Percentiles rank a stretch among this genome's conserved stretches.
phyloP scores from a whole-genome alignment of 92 coral and sea anemone species.

The Micromussa lordhowensis region DNA sequence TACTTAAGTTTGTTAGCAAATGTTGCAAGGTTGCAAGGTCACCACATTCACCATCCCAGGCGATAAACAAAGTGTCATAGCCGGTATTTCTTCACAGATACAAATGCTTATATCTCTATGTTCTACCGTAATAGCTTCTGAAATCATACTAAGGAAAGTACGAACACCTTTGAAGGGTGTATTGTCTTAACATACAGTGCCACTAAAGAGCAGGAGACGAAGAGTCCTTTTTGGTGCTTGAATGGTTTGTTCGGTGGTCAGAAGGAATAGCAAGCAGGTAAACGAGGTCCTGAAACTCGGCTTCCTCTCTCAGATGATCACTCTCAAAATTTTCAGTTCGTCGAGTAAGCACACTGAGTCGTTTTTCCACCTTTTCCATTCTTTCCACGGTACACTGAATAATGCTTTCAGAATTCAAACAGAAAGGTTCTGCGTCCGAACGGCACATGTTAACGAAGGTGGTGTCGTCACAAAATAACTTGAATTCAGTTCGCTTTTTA shows the following conservation, averaged over 20 bases:
- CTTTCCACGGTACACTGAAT: slow-evolving; percentile 13
- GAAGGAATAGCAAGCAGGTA: background rate
- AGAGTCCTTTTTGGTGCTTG: background rate
- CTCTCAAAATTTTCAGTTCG: slow-evolving; percentile 17
- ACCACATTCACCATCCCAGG: background rate
- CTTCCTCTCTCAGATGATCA: background rate
- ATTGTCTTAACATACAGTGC: background rate
- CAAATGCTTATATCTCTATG: background rate
- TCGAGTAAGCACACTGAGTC: slow-evolving; percentile 7
- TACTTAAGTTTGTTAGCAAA: too few relatives aligned
- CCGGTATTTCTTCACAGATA: background rate
- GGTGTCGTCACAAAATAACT: slow-evolving; percentile 38
- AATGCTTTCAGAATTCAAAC: slow-evolving; percentile 46
- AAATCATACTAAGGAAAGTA: background rate
- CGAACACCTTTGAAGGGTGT: background rate
- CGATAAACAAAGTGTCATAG: background rate
- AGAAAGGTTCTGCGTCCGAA: slow-evolving; percentile 47
- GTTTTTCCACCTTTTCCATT: slow-evolving; percentile 15
- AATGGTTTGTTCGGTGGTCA: background rate
- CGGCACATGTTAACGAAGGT: slow-evolving; percentile 26
- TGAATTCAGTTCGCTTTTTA: slow-evolving; percentile 2
- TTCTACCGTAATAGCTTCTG: background rate
- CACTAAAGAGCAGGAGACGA: background rate
- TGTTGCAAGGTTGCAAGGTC: too few relatives aligned
- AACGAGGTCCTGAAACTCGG: slow-evolving; percentile 23